Evolutionary conservation across 2,888 invertebrate genomes (phyloP), one percentile per base, ranked within the genome.

Genomic region (Cheilosia impressa): DNA sequence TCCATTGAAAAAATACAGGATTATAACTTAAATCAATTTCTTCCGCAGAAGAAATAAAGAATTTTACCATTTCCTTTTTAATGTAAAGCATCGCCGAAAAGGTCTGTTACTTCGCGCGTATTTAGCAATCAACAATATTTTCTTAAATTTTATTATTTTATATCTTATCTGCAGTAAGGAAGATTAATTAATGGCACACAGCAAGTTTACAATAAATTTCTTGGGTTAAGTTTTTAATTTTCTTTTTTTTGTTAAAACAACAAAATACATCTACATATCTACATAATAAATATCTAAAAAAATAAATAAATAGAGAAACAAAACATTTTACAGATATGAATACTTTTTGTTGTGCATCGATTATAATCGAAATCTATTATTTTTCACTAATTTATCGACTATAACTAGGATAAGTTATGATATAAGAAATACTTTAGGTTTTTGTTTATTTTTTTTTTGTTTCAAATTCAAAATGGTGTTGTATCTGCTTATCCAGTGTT

Each of bases 341-440:
- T 77, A 76, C 76, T 76, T 50, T 58, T 13, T 31, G 4, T 47
- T 41, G 66, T 19, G 52, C 58, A 31, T 65, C 66, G 58, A 50
- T 57, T 2, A 31, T n/a, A 5, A 75, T 66, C 58, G 43, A 19
- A 5, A 15, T 34, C 34, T 34, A 15, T 52, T 58, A 45, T 34
- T 34, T 58, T 24, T 52, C 7, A 52, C 17, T 58, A 47, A 50
- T 77, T 60, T 60, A 60, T 47, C 31, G 15, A 69, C 60, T 69
- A 58, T 77, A 57, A 69, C 24, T 68, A 52, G 52, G 47, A 60
- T 50, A 58, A 50, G 34, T 50, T 76, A 62, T 62, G 53, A 62
- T 53, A 72, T 53, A 72, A 62, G 55, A 69, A 77, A 77, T 77
- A 77, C 77, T 77, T 77, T 77, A n/a, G 68, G 76, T 52, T 76